Conservation (phyloP, 2,888 invertebrate genomes). For the Pammene aurita region DNA sequence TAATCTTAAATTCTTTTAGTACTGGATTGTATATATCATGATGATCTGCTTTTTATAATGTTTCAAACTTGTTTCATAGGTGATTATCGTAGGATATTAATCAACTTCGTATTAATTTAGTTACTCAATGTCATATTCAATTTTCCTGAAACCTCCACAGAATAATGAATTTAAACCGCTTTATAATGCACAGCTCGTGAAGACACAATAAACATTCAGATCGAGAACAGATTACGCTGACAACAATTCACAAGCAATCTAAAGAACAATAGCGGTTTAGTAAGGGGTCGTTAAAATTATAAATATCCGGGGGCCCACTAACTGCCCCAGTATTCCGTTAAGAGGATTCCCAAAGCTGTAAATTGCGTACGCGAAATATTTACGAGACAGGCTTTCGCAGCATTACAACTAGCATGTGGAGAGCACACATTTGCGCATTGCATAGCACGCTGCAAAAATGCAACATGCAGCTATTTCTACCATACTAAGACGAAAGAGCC, state of each 20-base stretch:
- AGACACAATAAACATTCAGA: constrained; percentile 16
- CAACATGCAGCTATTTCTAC: constrained; percentile 54
- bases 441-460: constrained; percentile 72
- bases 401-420: constrained; percentile 75
- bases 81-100: too few species aligned
- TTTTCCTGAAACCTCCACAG: not conserved
- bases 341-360: constrained; percentile 81
- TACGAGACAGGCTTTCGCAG: constrained; percentile 79
- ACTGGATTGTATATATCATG: too few species aligned
- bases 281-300: constrained; percentile 68
- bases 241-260: constrained; percentile 54
- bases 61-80: too few species aligned
- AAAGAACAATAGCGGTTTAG: constrained; percentile 63
- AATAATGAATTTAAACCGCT: constrained; percentile 12
- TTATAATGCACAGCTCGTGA: constrained; percentile 7
- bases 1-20: too few species aligned
- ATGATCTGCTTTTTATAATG: too few species aligned
- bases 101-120: too few species aligned
- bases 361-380: constrained; percentile 80
- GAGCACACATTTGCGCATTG: constrained; percentile 65
- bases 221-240: constrained; percentile 20
- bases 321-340: constrained; percentile 79
- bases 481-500: constrained; percentile 29
- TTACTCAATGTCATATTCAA: too few species aligned
- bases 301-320: constrained; percentile 74